Percentiles rank a stretch among this genome's conserved stretches.
These are phyloP conservation scores for Perognathus longimembris DNA, from an alignment of 2,113 vertebrate species.

Conservation along the genomic window DNA sequence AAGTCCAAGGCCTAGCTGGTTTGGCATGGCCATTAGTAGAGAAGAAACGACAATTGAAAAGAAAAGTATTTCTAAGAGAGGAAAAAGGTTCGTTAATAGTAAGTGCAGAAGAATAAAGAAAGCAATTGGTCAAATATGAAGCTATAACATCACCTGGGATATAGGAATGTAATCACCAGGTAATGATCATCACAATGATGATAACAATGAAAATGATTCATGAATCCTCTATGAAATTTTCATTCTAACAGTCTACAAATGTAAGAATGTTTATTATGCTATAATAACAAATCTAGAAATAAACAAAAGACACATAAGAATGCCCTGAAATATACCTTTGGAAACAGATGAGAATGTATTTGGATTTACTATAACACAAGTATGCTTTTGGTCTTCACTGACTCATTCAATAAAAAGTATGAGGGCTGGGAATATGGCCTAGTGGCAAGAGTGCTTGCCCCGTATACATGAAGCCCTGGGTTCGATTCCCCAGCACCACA, in stretches of 20 bases:
- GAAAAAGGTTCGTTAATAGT: background rate
- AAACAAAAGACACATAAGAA: background rate
- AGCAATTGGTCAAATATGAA: background rate
- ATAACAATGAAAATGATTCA: background rate
- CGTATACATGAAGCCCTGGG: no score
- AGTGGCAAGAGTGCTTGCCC: no score
- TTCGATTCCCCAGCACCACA: no score
- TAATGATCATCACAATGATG: background rate
- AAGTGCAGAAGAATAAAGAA: slow-evolving; percentile 15
- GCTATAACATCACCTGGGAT: background rate
- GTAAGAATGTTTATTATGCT: background rate
- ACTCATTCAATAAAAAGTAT: background rate
- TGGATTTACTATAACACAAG: background rate
- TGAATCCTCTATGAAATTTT: background rate
- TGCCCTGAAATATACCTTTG: background rate
- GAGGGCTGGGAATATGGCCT: no score
- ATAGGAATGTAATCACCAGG: background rate
- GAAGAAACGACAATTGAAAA: background rate
- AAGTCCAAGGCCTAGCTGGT: background rate
- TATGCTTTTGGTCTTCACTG: background rate
- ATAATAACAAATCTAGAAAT: slow-evolving; percentile 1
- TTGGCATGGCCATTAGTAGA: background rate
- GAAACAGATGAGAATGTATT: background rate
- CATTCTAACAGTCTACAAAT: background rate
- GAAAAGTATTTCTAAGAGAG: background rate